phyloP scores from a whole-genome alignment of 2,797 vertebrate species.

The Sebastes oblongus region DNA sequence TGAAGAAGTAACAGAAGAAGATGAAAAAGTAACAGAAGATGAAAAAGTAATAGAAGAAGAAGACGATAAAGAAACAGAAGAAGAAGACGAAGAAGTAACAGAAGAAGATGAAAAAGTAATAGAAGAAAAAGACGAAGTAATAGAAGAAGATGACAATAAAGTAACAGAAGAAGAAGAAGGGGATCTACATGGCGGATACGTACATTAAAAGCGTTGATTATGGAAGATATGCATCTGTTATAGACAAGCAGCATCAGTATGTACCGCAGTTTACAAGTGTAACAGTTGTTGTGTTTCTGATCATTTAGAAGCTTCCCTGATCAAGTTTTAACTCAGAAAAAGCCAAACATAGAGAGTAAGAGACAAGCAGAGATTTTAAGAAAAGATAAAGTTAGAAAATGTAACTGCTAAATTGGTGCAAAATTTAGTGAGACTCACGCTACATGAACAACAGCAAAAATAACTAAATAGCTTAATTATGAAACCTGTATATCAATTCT shows the following conservation, averaged over 20 bases:
- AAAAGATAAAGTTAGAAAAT: neutral
- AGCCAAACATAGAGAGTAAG: neutral
- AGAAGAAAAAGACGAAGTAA: too few relatives aligned
- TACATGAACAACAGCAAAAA: conserved; percentile 19
- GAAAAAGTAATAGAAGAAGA: too few relatives aligned
- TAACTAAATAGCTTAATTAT: conserved; percentile 47
- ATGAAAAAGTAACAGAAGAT: too few relatives aligned
- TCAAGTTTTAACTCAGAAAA: neutral
- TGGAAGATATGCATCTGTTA: neutral
- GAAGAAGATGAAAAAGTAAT: too few relatives aligned
- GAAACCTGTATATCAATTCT: conserved; percentile 8
- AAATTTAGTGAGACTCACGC: neutral
- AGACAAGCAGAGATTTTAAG: neutral
- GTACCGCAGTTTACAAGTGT: neutral
- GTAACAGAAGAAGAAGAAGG: neutral
- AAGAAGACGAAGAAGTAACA: too few relatives aligned
- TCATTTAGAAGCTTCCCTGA: conserved; percentile 20
- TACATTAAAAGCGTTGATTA: neutral
- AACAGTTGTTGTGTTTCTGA: neutral
- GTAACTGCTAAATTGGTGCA: neutral
- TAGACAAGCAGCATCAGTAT: neutral
- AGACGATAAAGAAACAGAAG: too few relatives aligned
- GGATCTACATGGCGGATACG: neutral
- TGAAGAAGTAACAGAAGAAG: too few relatives aligned
- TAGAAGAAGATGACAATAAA: too few relatives aligned